Base-by-base conservation (phyloP, 1,140 invertebrate species). In the Microplitis mediator region DNA sequence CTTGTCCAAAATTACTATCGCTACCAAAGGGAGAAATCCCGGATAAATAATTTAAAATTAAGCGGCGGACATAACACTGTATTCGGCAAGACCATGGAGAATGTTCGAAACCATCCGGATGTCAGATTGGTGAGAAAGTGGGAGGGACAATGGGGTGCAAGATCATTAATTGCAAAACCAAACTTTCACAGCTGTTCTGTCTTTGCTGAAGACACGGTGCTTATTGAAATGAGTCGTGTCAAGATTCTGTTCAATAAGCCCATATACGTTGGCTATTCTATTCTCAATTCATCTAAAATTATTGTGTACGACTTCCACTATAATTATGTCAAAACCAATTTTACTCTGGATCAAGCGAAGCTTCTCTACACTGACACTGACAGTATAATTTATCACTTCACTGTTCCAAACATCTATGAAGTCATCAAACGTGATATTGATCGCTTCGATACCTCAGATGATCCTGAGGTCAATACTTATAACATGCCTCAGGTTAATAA, bases 291-390 rank as follows among this genome's bases (percentile, higher is more conserved):
- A 9, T 34, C 52, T 4, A 50, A 60, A 34, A 39, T 45, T n/a
- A n/a, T 32, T 80, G 23, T 79, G 72, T 81, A 77, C 76, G 75
- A 78, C 80, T 86, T 77, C 39, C 75, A 78, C 34, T 84, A 79
- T 76, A 64, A 75, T 54, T 77, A 74, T 35, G 74, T 79, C 23
- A 77, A 73, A 70, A 56, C 62, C 34, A 77, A 61, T 54, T 79
- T 68, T 35, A 6, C 14, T 23, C 16, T 4, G 67, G 31, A 34
- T 34, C 3, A 16, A 56, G 16, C 23, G 5, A 60, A 60, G 31
- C 31, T 60, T 8, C 11, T 34, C 4, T 34, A 60, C 13, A 60
- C 16, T 60, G 58, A 71, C 9, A 31, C 58, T 5, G 58, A 60
- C 13, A 60, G 16, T 4, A 5, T 70, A 14, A 60, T 70, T 11